Conservation (phyloP, 2,888 invertebrate species). For the Heliconius erato region DNA sequence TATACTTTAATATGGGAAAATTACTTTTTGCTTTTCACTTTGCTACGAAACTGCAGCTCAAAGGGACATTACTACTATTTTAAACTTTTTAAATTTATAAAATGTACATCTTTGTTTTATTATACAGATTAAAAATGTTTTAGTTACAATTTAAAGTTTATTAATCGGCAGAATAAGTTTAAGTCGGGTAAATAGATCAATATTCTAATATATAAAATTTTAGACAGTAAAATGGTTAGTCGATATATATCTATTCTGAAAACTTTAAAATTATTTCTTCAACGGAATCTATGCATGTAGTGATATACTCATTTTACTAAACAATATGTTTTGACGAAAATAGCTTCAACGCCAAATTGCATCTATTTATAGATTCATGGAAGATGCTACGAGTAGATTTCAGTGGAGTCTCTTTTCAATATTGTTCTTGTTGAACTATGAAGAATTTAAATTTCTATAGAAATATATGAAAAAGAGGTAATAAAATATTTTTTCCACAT, state of each 20-base stretch:
- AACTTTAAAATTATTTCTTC: not conserved
- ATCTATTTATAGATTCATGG: constrained; percentile 2
- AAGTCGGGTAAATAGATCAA: too few species aligned
- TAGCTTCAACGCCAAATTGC: not conserved
- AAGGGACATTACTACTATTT: constrained; percentile 26
- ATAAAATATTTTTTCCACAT: not conserved
- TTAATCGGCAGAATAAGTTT: not conserved
- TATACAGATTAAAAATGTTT: not conserved
- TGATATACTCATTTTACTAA: not conserved
- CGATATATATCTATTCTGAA: too few species aligned
- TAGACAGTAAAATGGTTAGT: too few species aligned
- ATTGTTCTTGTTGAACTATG: not conserved
- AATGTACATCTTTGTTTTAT: constrained; percentile 2
- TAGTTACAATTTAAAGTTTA: not conserved
- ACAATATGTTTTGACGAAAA: constrained; percentile 6
- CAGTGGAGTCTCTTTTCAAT: not conserved
- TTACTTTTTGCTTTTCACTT: constrained; percentile 27
- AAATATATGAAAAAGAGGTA: not conserved
- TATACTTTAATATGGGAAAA: constrained; percentile 22
- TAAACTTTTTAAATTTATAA: not conserved
- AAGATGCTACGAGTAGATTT: not conserved
- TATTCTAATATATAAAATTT: too few species aligned
- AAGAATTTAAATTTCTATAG: not conserved
- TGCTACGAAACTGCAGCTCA: constrained; percentile 28
- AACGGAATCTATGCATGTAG: not conserved